Evolutionary conservation across 2,797 vertebrate genomes (phyloP), one percentile per base, ranked within the genome.

Genomic region (Danio choprae): DNA sequence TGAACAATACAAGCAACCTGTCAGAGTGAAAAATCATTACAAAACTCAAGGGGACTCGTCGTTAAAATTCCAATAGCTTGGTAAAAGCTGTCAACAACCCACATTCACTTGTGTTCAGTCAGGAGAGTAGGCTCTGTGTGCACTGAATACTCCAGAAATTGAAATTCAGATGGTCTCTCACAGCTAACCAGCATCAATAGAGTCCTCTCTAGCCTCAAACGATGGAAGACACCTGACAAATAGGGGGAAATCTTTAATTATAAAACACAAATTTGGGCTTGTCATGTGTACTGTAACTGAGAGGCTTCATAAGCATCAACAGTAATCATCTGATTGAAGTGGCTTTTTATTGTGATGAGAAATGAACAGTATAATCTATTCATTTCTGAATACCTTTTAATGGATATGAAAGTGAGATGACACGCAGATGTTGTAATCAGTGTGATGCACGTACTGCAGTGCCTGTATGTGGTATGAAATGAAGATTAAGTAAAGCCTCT

Each of bases 101-200:
- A 48, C 69, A 64, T 80, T 80, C 58, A 72, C 58, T 64, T 55
- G 58, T 72, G 48, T 60, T 72, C 20, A 53, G 59, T 43, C 43
- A 70, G 56, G 18, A 70, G 58, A 63, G 64, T 15, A 20, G 56
- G 56, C 53, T 50, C 65, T 60, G 68, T 71, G 68, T 63, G 67
- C 13, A 53, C 2, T 79, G 67, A 79, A 79, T 79, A 56, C 77
- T 79, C 36, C 46, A 71, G 68, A 71, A 79, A 79, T 72, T 79
- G 58, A 63, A 71, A 79, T 79, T 79, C 77, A 64, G 53, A 55
- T 64, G 68, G 58, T 51, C 36, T 16, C 15, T 12, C 59, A 63
- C 77, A 15, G 59, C 77, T 60, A 80, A 72, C 68, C 59, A 64
- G 59, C 40, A 60, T 70, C 77, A 70, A 51, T 63, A 48, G 51